Base-by-base conservation (phyloP, 2,797 vertebrate species). In the Oreochromis mossambicus region DNA sequence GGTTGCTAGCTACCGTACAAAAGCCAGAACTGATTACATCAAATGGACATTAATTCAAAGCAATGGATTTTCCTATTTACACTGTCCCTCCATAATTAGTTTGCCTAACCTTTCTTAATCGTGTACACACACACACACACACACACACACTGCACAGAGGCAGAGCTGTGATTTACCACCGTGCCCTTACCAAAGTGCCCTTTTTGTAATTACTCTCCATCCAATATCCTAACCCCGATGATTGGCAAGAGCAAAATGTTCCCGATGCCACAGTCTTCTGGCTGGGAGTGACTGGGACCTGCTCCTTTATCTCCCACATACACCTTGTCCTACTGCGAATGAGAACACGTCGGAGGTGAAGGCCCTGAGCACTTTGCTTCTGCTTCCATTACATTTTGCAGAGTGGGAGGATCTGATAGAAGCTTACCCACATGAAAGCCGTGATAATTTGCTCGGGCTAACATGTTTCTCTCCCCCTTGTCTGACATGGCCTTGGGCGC, bases 401-500 rank as follows among this genome's bases (percentile, higher is more conserved):
- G 93, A 92, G 94, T 87, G 89, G 90, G 92, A 91, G 86, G 89
- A 95, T 96, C 95, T 94, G 94, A 95, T 95, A 94, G 89, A 93
- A 91, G 73, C 87, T 86, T 91, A 91, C 83, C 87, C 88, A 88
- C 94, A 92, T 92, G 93, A 94, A 95, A 95, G 92, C 83, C 43
- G 78, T 88, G 93, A 94, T 95, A 88, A 94, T 95, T 93, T 93
- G 89, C 88, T 79, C 73, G 3, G 83, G 88, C 93, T 90, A 92
- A 94, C 92, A 89, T 85, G 91, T 89, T 92, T 92, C 92, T 86
- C 87, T 55, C 86, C 86, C 82, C 79, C 91, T 90, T 88, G 87
- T 92, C 84, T 93, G 93, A 94, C 92, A 92, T 88, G 88, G 94
- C 94, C 93, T 94, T 91, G 87, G 90, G 95, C 84, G 3, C 63